Base-by-base conservation (phyloP, 2,888 invertebrate species). In the Barypeithes pellucidus region DNA sequence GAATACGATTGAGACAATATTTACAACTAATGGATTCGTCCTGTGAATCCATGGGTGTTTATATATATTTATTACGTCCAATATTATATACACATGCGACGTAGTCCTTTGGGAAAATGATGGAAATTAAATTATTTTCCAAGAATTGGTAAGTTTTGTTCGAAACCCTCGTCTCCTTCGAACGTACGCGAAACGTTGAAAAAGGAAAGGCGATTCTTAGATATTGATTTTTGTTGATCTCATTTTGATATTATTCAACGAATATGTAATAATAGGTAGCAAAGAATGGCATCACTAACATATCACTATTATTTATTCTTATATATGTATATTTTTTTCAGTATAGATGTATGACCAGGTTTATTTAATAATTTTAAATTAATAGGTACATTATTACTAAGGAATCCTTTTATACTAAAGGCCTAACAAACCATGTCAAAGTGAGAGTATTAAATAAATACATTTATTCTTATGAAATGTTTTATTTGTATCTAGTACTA, bases 271-370 rank as follows among this genome's bases (percentile, higher is more conserved):
- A n/a, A n/a, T 39, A 39, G n/a, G 39, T 47, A 8, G 8, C 11
- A 18, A 18, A 47, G 18, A 20, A 43, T 8, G 22, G 24, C 11
- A 50, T 50, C n/a, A 22, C 22, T n/a, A 50, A 50, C 50, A 50
- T 50, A 50, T 50, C 50, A 50, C 47, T 47, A 8, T n/a, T n/a
- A n/a, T 47, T 50, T 50, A 50, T 50, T 50, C 24, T 50, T 50
- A 24, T 50, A 50, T 50, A 12, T 33, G 12, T 41, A 8, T 47
- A 11, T n/a, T 24, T 50, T 50, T 50, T 50, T 24, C n/a, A 1
- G 22, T n/a, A 22, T 50, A 12, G 47, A 22, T 24, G 20, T 52
- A 24, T 29, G 5, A 29, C 29, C 29, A 29, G 29, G n/a, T 39
- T 39, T 39, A 4, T 39, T 39, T 39, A 7, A 1, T 29, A n/a